These are phyloP conservation scores for Scaptomyza tumidula DNA, from an alignment of 2,888 invertebrate genomes.

Conservation along the genomic window DNA sequence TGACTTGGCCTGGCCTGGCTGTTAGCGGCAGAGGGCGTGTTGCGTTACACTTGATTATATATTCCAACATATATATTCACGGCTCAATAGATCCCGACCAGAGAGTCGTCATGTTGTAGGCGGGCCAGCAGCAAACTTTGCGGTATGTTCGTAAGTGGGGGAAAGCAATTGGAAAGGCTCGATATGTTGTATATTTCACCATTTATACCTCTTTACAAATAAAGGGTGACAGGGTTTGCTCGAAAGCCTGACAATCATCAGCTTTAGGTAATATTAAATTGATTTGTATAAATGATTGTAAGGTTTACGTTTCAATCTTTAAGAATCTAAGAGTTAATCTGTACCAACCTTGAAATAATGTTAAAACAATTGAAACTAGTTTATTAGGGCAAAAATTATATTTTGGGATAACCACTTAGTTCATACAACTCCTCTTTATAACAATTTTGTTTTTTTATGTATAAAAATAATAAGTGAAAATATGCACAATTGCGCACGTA, in stretches of 20 bases:
- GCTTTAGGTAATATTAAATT: neutral
- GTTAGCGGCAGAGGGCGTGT: slow-evolving; percentile 33
- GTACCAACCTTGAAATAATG: too few species aligned
- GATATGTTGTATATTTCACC: slow-evolving; percentile 7
- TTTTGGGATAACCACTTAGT: slow-evolving; percentile 10
- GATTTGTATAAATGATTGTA: too few species aligned
- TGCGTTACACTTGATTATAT: slow-evolving; percentile 77
- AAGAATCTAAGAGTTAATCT: too few species aligned
- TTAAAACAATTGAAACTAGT: too few species aligned
- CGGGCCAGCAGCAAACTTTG: slow-evolving; percentile 22
- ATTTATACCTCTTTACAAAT: neutral
- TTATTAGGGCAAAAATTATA: neutral
- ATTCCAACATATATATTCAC: slow-evolving; percentile 80
- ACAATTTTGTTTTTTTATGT: slow-evolving; percentile 33
- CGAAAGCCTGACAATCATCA: neutral
- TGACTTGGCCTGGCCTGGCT: neutral
- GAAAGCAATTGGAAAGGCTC: slow-evolving; percentile 32
- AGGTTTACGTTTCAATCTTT: too few species aligned
- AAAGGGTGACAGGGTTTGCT: neutral
- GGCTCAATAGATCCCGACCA: slow-evolving; percentile 72
- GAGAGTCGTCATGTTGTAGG: slow-evolving; percentile 49
- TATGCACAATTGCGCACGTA: slow-evolving; percentile 76
- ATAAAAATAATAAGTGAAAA: slow-evolving; percentile 78
- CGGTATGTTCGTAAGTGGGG: slow-evolving; percentile 27
- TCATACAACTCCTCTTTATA: neutral